These are phyloP conservation scores for Harpalus rubripes DNA, from an alignment of 2,888 invertebrate genomes.

Conservation along the genomic window DNA sequence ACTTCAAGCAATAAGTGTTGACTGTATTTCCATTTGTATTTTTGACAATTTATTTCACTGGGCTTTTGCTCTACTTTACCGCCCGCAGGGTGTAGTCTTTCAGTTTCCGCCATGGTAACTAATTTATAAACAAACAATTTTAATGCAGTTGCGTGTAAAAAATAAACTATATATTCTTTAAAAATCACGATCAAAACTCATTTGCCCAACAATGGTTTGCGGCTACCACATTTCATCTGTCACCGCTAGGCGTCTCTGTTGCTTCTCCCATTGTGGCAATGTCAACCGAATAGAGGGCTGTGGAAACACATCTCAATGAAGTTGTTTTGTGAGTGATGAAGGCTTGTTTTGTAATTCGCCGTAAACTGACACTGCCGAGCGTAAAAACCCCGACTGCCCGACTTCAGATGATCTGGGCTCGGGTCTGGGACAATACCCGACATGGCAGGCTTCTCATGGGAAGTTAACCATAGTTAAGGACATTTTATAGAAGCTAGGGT, in stretches of 20 bases:
- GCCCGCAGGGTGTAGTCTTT: too few relatives aligned
- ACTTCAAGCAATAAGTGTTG: too few relatives aligned
- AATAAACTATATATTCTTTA: too few relatives aligned
- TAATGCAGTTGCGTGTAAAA: too few relatives aligned
- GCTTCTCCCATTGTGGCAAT: conserved; percentile 3
- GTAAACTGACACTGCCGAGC: conserved; percentile 32
- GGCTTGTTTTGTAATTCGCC: conserved; percentile 37
- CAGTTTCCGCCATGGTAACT: too few relatives aligned
- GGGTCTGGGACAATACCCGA: background rate
- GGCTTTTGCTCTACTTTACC: too few relatives aligned
- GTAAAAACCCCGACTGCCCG: conserved; percentile 13
- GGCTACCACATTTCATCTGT: conserved; percentile 3
- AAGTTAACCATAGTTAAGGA: conserved; percentile 14
- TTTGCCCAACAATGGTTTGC: background rate
- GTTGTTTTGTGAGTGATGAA: conserved; percentile 53
- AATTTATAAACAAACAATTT: too few relatives aligned
- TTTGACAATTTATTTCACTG: too few relatives aligned
- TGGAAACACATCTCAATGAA: conserved; percentile 43
- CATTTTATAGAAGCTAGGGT: background rate
- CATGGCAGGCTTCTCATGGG: conserved; percentile 3
- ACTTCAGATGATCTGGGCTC: conserved; percentile 23
- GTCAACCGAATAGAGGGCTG: conserved; percentile 7
- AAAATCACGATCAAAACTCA: background rate
- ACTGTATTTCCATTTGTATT: too few relatives aligned
- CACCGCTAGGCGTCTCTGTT: conserved; percentile 20